phyloP scores from a whole-genome alignment of 2,888 invertebrate genomes.

The Leucoptera coffeella region DNA sequence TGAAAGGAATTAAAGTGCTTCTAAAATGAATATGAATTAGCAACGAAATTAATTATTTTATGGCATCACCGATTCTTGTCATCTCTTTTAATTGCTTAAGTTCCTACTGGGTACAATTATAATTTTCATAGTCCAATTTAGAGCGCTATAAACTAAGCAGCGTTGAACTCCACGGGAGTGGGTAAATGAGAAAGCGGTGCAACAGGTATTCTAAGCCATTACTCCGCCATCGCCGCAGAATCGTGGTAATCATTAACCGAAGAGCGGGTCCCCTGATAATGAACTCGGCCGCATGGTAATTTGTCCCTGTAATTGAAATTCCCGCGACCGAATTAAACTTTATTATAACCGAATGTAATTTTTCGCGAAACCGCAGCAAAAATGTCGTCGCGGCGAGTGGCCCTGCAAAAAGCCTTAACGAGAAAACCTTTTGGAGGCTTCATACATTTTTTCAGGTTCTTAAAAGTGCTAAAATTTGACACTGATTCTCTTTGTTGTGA shows the following conservation, averaged over 20 bases:
- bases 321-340: constrained; percentile 28
- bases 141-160: too few species aligned
- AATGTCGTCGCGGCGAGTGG: constrained; percentile 4
- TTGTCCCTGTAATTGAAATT: constrained; percentile 38
- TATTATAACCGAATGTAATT: constrained; percentile 14
- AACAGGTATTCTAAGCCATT: constrained; percentile 1
- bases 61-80: too few species aligned
- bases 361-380: constrained; percentile 5
- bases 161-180: not conserved
- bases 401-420: too few species aligned
- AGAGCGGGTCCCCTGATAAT: constrained; percentile 26
- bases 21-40: too few species aligned
- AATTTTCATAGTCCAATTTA: too few species aligned
- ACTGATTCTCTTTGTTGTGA: not conserved
- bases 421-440: not conserved
- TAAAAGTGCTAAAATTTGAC: too few species aligned
- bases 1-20: too few species aligned
- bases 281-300: constrained; percentile 24
- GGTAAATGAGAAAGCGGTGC: not conserved
- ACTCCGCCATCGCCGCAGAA: constrained; percentile 10
- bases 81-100: too few species aligned
- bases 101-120: too few species aligned
- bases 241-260: constrained; percentile 20
- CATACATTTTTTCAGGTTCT: not conserved
- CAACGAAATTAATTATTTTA: too few species aligned